Evolutionary conservation across 2,888 invertebrate species (phyloP).

Genomic region (Netelia melanura): DNA sequence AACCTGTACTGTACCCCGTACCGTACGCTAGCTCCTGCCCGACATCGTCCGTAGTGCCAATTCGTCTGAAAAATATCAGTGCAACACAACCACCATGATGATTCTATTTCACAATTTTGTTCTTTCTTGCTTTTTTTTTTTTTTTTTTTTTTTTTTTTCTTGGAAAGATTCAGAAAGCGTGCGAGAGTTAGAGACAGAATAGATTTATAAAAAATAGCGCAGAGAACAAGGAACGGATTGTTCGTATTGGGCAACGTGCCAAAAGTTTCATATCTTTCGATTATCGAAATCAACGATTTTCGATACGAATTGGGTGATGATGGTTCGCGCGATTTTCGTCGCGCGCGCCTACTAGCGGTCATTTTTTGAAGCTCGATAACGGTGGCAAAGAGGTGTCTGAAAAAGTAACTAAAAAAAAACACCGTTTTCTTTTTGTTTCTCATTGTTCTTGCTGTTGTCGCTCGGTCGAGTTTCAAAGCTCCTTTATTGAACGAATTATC

Average conservation of each 20-base stretch:
- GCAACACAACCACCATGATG: conserved; percentile 72
- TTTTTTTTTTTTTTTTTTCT: not conserved
- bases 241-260: not conserved
- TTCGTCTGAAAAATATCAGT: conserved; percentile 79
- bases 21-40: conserved; percentile 74
- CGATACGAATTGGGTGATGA: conserved; percentile 57
- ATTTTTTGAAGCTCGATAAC: not conserved
- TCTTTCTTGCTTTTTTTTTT: not conserved
- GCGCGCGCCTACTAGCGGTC: conserved; percentile 2
- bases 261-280: not conserved
- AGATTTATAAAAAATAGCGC: not conserved
- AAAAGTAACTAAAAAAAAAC: conserved; percentile 65
- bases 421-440: conserved; percentile 12
- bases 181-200: not conserved
- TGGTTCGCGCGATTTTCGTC: conserved; percentile 22
- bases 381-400: conserved; percentile 63
- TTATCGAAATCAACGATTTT: conserved; percentile 18
- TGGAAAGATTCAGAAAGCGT: not conserved
- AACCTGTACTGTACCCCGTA: conserved; percentile 63
- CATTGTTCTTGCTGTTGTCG: conserved; percentile 17
- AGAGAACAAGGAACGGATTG: not conserved
- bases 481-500: conserved; percentile 71
- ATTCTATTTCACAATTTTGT: no score
- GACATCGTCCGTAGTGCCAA: conserved; percentile 77
- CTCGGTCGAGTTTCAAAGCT: conserved; percentile 66